Evolutionary conservation across 1,140 invertebrate genomes (phyloP), one percentile per base, ranked within the genome.

Genomic region (Holcopasites calliopsidis): DNA sequence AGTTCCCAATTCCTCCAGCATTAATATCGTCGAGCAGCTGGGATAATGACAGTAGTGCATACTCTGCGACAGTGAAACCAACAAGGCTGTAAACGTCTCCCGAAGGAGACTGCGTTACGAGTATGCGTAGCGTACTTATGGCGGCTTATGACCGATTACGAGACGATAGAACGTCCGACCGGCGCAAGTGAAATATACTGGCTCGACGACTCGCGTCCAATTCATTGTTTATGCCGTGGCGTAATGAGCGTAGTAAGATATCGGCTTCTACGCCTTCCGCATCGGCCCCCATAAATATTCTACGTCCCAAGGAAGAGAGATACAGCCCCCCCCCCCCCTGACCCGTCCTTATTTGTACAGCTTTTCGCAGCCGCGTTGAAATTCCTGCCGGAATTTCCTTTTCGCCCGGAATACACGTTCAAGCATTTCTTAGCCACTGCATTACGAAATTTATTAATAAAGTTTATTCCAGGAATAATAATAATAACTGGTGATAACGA

Each of bases 201-300:
- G 47, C 40, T 33, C 31, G 66, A 68, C 74, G 71, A 28, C 75
- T 72, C 69, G 62, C 31, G 13, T 69, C 74, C 72, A 79, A 82
- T 85, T 76, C 79, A 79, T 82, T 70, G 62, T 79, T 68, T 50
- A 55, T 76, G 65, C 60, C 75, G 68, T 75, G 62, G 42, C 54
- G 52, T 58, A 75, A 75, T 8, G 52, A 68, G 38, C 50, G 58
- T 31, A 18, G 0, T 23, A 62, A 58, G 44, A 72, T 69, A 69
- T 69, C 52, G 38, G 26, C 4, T 52, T 38, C 33, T 28, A 35
- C 6, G 26, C 33, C 28, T 4, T 13, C 3, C 38, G 52, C 57
- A 57, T 69, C 65, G 38, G 35, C 16, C 28, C 23, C 23, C 66
- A 38, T 69, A 57, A 69, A 69, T 69, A 69, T 44, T 33, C 38